Percentiles rank a stretch among this genome's conserved stretches.
Evolutionary conservation across 2,113 vertebrate genomes (phyloP).

Genomic region (Vombatus ursinus): DNA sequence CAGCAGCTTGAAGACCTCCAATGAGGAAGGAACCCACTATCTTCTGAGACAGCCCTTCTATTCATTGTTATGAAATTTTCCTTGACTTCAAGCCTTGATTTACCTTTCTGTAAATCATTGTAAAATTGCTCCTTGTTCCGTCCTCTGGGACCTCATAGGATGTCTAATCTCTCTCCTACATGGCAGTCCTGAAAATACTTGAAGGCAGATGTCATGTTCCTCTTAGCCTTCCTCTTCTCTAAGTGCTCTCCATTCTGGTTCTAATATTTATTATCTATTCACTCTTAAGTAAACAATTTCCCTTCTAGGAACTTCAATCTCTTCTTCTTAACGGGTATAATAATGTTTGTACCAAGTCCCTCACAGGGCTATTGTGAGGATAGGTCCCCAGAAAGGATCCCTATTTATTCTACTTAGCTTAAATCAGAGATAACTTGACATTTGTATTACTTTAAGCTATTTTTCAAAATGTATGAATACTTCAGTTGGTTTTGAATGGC

Average conservation of each 20-base stretch:
- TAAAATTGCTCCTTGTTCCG: neutral
- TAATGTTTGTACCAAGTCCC: neutral
- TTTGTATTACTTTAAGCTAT: neutral
- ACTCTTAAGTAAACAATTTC: neutral
- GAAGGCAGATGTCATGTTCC: neutral
- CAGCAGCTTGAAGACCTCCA: neutral
- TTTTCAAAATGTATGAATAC: neutral
- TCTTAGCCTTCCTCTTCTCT: neutral
- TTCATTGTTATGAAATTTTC: neutral
- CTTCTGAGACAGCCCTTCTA: neutral
- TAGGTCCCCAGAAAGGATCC: neutral
- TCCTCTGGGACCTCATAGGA: neutral
- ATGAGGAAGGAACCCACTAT: neutral
- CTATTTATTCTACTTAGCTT: slow-evolving; percentile 19
- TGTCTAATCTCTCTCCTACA: neutral
- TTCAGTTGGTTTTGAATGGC: neutral
- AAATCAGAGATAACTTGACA: neutral
- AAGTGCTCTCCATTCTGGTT: neutral
- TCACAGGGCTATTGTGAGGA: neutral
- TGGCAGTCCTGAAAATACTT: neutral
- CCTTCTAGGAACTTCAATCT: neutral
- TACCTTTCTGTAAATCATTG: neutral
- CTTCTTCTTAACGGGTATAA: neutral
- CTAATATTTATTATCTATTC: neutral
- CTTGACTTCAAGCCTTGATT: neutral